These are phyloP conservation scores for Thera britannica DNA, from an alignment of 2,888 invertebrate genomes.

Conservation along the genomic window DNA sequence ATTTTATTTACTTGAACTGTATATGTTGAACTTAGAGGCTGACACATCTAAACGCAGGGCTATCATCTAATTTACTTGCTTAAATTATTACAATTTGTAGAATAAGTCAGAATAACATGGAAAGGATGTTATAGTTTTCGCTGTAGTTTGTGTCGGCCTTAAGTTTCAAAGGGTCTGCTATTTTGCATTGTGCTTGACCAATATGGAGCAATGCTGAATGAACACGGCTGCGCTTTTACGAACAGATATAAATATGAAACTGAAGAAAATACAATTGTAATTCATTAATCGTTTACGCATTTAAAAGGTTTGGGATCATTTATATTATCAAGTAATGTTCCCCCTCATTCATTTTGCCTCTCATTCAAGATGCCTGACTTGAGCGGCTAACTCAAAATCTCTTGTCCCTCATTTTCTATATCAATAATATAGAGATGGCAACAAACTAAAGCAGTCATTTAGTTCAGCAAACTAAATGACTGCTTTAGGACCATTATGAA, in stretches of 20 bases:
- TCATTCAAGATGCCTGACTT: too few relatives aligned
- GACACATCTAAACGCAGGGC: not conserved
- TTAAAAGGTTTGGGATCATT: too few relatives aligned
- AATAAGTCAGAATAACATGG: not conserved
- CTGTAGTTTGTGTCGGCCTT: not conserved
- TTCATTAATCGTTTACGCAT: not conserved
- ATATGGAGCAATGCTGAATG: not conserved
- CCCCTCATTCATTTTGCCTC: not conserved
- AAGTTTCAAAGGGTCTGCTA: not conserved
- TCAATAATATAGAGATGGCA: too few relatives aligned
- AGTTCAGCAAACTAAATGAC: too few relatives aligned
- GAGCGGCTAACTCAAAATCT: too few relatives aligned
- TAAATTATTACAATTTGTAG: too few relatives aligned
- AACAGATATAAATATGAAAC: not conserved
- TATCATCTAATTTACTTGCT: too few relatives aligned
- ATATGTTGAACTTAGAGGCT: not conserved
- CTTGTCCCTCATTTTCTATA: too few relatives aligned
- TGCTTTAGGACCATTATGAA: too few relatives aligned
- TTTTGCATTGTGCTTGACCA: not conserved
- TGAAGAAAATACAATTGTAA: not conserved
- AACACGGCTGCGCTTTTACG: not conserved
- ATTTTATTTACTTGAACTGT: not conserved
- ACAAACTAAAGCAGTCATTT: too few relatives aligned
- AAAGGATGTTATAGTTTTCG: not conserved
- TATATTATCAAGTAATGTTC: not conserved